These are phyloP conservation scores for Tokudaia tokunoshimensis DNA, from an alignment of 2,797 vertebrate species.

Conservation along the genomic window DNA sequence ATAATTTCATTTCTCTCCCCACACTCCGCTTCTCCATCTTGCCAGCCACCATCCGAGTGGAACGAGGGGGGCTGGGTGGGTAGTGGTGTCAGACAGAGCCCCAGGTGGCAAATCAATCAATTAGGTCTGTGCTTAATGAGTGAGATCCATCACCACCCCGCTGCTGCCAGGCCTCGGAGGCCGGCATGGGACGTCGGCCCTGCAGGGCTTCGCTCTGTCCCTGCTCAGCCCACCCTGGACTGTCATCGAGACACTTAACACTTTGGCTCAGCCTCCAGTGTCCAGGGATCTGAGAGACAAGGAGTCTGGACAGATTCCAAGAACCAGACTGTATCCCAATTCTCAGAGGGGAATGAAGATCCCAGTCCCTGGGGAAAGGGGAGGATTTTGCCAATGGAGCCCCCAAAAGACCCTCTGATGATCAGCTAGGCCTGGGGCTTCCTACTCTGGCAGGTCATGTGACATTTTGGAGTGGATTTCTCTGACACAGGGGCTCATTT, in stretches of 20 bases:
- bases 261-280: not conserved
- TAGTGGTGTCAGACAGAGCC: conserved; percentile 68
- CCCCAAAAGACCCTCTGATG: not conserved
- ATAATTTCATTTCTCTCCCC: conserved; percentile 6
- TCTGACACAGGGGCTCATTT: not conserved
- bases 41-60: conserved; percentile 43
- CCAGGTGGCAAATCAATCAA: conserved; percentile 71
- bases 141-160: conserved; percentile 63
- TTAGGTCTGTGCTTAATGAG: conserved; percentile 74
- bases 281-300: not conserved
- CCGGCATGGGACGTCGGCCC: not conserved
- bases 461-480: not conserved
- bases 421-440: not conserved
- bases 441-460: not conserved
- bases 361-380: not conserved
- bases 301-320: not conserved
- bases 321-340: not conserved
- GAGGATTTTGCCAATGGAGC: not conserved
- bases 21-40: conserved; percentile 24
- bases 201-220: not conserved
- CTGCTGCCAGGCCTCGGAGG: not conserved
- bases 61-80: not conserved
- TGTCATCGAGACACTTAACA: not conserved
- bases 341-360: not conserved
- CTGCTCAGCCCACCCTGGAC: not conserved